Percentiles rank a stretch among this genome's conserved stretches.
These are phyloP conservation scores for Pedetes capensis DNA, from an alignment of 2,113 vertebrate species.

Conservation along the genomic window DNA sequence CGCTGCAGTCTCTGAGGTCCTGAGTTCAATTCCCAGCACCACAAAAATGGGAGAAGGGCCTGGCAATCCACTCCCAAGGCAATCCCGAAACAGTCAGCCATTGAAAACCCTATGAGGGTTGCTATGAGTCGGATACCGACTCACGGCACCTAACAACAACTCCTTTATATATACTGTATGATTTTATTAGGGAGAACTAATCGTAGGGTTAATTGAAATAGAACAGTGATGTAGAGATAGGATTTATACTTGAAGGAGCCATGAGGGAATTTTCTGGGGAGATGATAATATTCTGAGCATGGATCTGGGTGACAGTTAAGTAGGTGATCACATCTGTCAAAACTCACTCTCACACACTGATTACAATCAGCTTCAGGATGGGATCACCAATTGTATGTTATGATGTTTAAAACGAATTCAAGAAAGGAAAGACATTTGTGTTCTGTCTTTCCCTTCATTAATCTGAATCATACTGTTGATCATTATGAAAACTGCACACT, in stretches of 20 bases:
- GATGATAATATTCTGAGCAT: neutral
- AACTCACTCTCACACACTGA: neutral
- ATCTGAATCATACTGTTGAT: neutral
- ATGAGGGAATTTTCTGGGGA: neutral
- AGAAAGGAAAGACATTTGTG: neutral
- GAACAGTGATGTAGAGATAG: neutral
- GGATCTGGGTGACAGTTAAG: neutral
- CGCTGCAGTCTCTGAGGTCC: too few relatives aligned
- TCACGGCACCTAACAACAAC: too few relatives aligned
- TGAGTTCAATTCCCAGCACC: too few relatives aligned
- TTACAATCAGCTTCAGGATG: neutral
- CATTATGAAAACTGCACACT: neutral
- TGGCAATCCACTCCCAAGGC: too few relatives aligned
- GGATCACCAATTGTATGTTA: neutral
- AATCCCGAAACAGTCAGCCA: too few relatives aligned
- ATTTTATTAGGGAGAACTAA: constrained; percentile 12
- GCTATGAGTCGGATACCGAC: too few relatives aligned
- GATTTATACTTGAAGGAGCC: neutral
- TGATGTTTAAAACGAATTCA: neutral
- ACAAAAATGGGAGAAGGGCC: too few relatives aligned
- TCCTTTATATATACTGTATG: neutral
- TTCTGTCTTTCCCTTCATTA: neutral
- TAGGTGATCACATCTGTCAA: neutral
- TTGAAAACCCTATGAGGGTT: too few relatives aligned
- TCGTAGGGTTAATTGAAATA: neutral